Evolutionary conservation across 1,140 invertebrate species (phyloP), one percentile per base, ranked within the genome.

Genomic region (Philotrypesis tridentata): DNA sequence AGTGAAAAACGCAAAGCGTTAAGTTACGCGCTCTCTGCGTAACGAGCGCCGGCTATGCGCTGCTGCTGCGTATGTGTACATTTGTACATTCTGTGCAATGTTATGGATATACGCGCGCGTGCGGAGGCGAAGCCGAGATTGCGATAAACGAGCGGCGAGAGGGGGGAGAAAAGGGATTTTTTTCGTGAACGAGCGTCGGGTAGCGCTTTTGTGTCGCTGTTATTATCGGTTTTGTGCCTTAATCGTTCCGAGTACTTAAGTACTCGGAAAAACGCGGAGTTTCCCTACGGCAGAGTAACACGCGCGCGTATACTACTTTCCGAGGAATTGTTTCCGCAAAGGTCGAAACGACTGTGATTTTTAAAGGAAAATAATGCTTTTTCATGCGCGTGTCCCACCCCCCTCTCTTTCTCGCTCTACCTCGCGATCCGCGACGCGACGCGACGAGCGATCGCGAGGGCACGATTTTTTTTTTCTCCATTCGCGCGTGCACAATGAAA

Each of bases 301-400:
- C n/a, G n/a, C n/a, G 25, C 37, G 12, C 33, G 25, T 55, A 40
- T 70, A 5, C 3, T 37, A 37, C 55, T 33, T 71, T 29, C 25
- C 43, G 21, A 70, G 33, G 71, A 71, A 71, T 55, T 33, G 6
- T 55, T 79, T 79, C 67, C 67, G 40, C n/a, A 65, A 78, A 78
- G 55, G 60, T 70, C 70, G 55, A 31, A 78, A 78, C 23, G 33
- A 27, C 40, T 76, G 33, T 37, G 29, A 27, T 65, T 14, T 7
- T 33, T 27, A 67, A 77, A 77, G 37, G 9, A 11, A 67, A 77
- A 31, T 67, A 74, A 74, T 71, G 68, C 33, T 48, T 11, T 33
- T 72, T 48, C n/a, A n/a, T n/a, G n/a, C n/a, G n/a, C n/a, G n/a
- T n/a, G n/a, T n/a, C n/a, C n/a, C n/a, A n/a, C n/a, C n/a, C n/a